Evolutionary conservation across 1,140 invertebrate genomes (phyloP).

Genomic region (Ceratitis capitata): DNA sequence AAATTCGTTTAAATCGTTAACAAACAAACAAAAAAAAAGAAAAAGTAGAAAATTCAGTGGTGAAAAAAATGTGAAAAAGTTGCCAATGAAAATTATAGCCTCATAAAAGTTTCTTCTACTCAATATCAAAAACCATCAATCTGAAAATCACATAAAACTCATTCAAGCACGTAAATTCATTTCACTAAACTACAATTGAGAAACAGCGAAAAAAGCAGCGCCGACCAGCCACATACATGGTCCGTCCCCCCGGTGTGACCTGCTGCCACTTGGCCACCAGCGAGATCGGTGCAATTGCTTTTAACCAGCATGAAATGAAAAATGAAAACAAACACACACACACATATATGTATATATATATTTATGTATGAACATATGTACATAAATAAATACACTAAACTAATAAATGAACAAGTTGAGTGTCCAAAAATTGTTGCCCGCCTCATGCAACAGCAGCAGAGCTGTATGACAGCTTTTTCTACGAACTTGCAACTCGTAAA

Average conservation of each 20-base stretch:
- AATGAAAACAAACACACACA: background rate
- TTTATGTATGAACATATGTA: no score
- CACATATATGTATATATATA: background rate
- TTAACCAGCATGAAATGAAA: background rate
- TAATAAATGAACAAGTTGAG: conserved; percentile 4
- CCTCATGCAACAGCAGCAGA: conserved; percentile 45
- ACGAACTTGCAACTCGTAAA: background rate
- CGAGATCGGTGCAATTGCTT: background rate
- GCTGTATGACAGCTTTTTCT: background rate
- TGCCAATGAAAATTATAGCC: conserved; percentile 55
- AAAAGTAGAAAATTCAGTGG: background rate
- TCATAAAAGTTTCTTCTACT: conserved; percentile 62
- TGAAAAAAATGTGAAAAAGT: conserved; percentile 1
- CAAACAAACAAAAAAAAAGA: background rate
- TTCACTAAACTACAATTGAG: background rate
- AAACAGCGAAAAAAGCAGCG: background rate
- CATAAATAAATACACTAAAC: no score
- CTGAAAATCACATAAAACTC: conserved; percentile 44
- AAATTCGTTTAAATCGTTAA: background rate
- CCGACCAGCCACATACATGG: background rate
- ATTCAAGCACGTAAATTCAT: conserved; percentile 38
- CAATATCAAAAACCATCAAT: conserved; percentile 62
- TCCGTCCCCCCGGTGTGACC: background rate
- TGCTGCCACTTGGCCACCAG: background rate
- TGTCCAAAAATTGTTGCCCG: background rate